Evolutionary conservation across 2,797 vertebrate genomes (phyloP), one percentile per base, ranked within the genome.

Genomic region (Argentina silus): DNA sequence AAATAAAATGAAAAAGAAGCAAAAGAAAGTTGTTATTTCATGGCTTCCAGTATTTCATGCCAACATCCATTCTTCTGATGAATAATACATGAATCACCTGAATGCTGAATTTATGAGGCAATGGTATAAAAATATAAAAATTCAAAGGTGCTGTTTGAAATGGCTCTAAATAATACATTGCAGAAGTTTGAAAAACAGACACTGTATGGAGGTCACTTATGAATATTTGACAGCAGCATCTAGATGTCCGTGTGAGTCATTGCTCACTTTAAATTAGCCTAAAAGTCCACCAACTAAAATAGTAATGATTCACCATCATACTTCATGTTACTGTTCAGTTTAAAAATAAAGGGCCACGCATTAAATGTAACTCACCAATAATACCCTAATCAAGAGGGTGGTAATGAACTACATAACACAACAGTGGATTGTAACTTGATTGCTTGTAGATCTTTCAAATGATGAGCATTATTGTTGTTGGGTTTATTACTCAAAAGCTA

Each of bases 11-110:
- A 17, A 6, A 53, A 15, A 44, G n/a, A n/a, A 44, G n/a, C n/a
- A 44, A 21, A 65, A 65, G n/a, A 9, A 45, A 17, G 8, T 44
- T 47, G 19, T 65, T 0, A 65, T 21, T 2, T 56, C 3, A 59
- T 27, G 57, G 23, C 27, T 9, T 47, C 23, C 44, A 50, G 15
- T 21, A 19, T 70, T 21, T n/a, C 59, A 42, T 42, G 44, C 47
- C 21, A 11, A 42, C n/a, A 63, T n/a, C n/a, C n/a, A n/a, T 15
- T 50, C 27, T 72, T 63, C 12, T 36, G 36, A 44, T 64, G 12
- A 55, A 72, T 64, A 63, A 44, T 64, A 53, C 10, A 72, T 72
- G 17, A 63, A 42, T 51, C 48, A 63, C 60, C 27, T 64, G 70
- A 53, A 64, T 64, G 36, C 60, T 21, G 62, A 45, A 72, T 55